Evolutionary conservation across 2,797 vertebrate genomes (phyloP).

Genomic region (Sebastes steindachneri): DNA sequence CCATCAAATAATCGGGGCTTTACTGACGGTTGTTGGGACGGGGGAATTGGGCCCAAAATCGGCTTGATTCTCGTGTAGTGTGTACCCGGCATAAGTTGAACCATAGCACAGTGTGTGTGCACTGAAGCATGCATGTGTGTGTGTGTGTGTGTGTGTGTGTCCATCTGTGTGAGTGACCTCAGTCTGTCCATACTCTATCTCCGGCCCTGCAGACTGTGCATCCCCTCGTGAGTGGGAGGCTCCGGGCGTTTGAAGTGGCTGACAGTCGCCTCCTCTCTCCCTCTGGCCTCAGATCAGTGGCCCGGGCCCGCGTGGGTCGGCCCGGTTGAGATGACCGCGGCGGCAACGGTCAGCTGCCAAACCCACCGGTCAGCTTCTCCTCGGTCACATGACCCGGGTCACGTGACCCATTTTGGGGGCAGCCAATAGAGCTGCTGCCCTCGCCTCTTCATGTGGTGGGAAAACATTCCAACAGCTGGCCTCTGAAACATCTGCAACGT

Average conservation of each 20-base stretch:
- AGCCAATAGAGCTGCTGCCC: conserved; percentile 66
- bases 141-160: conserved; percentile 29
- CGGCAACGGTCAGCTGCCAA: conserved; percentile 55
- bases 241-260: conserved; percentile 68
- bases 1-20: too few relatives aligned
- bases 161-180: conserved; percentile 62
- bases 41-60: too few relatives aligned
- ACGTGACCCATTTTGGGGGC: conserved; percentile 69
- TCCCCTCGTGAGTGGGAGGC: conserved; percentile 63
- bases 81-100: background rate
- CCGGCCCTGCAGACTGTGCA: conserved; percentile 26
- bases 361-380: conserved; percentile 41
- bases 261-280: conserved; percentile 59
- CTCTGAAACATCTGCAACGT: conserved; percentile 80
- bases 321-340: conserved; percentile 65
- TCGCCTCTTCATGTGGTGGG: conserved; percentile 77
- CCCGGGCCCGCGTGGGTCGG: conserved; percentile 43
- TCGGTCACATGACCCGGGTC: conserved; percentile 74
- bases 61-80: too few relatives aligned
- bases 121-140: background rate
- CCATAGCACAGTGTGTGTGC: background rate
- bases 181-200: conserved; percentile 34
- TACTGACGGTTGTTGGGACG: too few relatives aligned
- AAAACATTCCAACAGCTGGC: conserved; percentile 85
- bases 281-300: conserved; percentile 66